Conservation (phyloP, 2,797 vertebrate genomes). For the Amniataba percoides region DNA sequence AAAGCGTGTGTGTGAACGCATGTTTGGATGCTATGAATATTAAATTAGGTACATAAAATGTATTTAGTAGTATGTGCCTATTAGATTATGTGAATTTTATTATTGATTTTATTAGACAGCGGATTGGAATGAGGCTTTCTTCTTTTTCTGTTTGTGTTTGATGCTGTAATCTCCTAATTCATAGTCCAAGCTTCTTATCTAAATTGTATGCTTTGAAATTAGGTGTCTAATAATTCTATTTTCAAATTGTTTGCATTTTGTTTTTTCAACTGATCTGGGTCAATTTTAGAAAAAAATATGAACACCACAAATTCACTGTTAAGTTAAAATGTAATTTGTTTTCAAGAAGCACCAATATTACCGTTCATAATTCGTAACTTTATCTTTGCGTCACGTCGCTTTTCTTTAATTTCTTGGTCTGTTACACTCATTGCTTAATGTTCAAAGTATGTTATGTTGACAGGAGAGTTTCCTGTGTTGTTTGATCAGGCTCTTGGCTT, state of each 20-base stretch:
- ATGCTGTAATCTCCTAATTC: not conserved
- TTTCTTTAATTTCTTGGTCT: not conserved
- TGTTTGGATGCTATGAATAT: not conserved
- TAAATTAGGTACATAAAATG: not conserved
- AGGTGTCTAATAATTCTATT: not conserved
- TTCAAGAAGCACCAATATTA: not conserved
- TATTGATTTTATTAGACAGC: not conserved
- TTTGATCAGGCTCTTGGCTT: slow-evolving; percentile 4
- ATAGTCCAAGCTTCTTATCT: not conserved
- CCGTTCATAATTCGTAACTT: not conserved
- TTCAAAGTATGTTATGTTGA: not conserved
- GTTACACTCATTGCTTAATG: not conserved
- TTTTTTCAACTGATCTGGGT: not conserved
- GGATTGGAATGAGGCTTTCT: not conserved
- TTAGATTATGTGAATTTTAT: not conserved
- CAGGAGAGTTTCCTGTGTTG: not conserved
- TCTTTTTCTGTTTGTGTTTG: not conserved
- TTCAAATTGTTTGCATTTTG: not conserved
- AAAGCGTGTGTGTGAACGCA: not conserved
- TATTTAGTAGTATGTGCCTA: not conserved
- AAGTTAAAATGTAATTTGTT: not conserved
- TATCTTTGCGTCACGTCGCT: not conserved
- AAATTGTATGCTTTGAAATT: not conserved
- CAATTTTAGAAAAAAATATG: not conserved
- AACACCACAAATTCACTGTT: not conserved